phyloP scores from a whole-genome alignment of 1,140 invertebrate species.

The Phenacoccus solenopsis region DNA sequence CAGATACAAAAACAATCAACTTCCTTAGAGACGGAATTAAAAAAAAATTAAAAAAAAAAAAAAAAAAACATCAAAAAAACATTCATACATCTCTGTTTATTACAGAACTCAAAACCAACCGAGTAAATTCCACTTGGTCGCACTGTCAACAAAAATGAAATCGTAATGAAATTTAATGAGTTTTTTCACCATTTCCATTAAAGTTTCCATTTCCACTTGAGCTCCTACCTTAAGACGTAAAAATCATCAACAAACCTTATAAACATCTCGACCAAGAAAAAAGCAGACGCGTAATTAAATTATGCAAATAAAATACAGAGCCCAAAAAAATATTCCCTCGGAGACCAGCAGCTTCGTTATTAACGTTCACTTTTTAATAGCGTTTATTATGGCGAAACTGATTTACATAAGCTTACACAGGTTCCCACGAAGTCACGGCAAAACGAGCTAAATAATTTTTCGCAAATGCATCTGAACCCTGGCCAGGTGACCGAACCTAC shows the following conservation, averaged over 20 bases:
- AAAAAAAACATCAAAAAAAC: too few relatives aligned
- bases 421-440: too few relatives aligned
- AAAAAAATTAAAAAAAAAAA: too few relatives aligned
- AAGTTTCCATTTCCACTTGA: not conserved
- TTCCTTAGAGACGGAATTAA: too few relatives aligned
- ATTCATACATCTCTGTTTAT: too few relatives aligned
- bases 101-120: too few relatives aligned
- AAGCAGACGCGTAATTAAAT: not conserved
- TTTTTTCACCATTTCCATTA: not conserved
- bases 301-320: not conserved
- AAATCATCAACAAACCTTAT: not conserved
- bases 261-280: not conserved
- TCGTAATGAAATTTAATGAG: not conserved
- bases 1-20: too few relatives aligned
- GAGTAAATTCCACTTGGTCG: too few relatives aligned
- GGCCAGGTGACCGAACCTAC: not conserved
- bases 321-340: not conserved
- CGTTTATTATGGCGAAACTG: not conserved
- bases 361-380: slow-evolving; percentile 2
- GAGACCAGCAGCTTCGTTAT: not conserved
- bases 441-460: not conserved
- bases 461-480: not conserved
- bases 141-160: too few relatives aligned
- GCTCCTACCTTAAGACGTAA: not conserved
- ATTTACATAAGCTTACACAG: not conserved